These are phyloP conservation scores for Sphaerophoria rueppellii DNA, from an alignment of 2,888 invertebrate genomes.

Conservation along the genomic window DNA sequence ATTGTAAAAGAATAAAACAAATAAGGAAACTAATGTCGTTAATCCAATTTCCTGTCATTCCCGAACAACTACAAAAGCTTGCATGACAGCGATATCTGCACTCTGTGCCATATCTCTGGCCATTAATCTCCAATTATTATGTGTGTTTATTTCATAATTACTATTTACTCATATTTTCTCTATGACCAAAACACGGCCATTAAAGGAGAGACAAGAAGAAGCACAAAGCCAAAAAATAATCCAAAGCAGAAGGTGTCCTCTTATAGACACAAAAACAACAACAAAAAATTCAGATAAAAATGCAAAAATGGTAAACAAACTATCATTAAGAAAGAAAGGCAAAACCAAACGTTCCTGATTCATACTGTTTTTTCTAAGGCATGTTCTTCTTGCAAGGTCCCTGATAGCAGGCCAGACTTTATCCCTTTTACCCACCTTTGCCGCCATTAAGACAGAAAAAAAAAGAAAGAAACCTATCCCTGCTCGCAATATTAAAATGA, in stretches of 20 bases:
- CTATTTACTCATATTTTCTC: slow-evolving; percentile 65
- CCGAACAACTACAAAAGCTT: slow-evolving; percentile 1
- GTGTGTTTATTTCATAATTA: slow-evolving; percentile 69
- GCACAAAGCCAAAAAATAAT: background rate
- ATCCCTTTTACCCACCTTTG: slow-evolving; percentile 10
- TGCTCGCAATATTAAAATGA: slow-evolving; percentile 68
- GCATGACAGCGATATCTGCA: slow-evolving; percentile 54
- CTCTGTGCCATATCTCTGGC: slow-evolving; percentile 50
- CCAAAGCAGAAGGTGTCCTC: slow-evolving; percentile 31
- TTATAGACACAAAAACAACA: slow-evolving; percentile 40
- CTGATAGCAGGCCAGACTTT: background rate
- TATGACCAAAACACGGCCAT: slow-evolving; percentile 57
- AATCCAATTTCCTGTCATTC: no score
- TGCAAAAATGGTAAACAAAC: slow-evolving; percentile 72
- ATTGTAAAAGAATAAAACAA: slow-evolving; percentile 30
- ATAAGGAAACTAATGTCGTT: background rate
- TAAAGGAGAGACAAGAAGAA: background rate
- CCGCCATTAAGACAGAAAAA: slow-evolving; percentile 16
- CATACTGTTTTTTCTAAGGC: slow-evolving; percentile 14
- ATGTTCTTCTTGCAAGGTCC: slow-evolving; percentile 5
- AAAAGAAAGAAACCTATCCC: slow-evolving; percentile 35
- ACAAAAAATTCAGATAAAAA: slow-evolving; percentile 36
- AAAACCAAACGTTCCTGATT: slow-evolving; percentile 59
- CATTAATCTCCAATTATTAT: slow-evolving; percentile 68
- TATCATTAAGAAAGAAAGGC: slow-evolving; percentile 72